Base-by-base conservation (phyloP, 2,888 invertebrate species). In the Portevinia maculata region DNA sequence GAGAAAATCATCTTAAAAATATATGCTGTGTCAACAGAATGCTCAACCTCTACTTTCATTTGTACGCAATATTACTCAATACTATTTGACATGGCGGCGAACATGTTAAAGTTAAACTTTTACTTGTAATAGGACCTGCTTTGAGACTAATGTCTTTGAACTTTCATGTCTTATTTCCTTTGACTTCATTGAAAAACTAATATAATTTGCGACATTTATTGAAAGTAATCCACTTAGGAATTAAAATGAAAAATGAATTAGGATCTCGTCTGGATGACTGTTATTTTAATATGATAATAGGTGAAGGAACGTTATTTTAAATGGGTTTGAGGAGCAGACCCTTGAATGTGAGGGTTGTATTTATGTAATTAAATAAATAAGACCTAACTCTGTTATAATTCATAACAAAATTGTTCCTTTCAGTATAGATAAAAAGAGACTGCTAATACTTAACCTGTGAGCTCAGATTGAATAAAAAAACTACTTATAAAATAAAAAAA, bases 161-260 rank as follows among this genome's bases (percentile, higher is more conserved):
- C 44, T 55, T 69, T 62, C 24, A 37, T 37, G 48, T 62, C 48
- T 62, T 48, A 62, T 62, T 62, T 62, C 21, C 39, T 34, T 65
- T 53, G 41, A 44, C 5, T 53, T 39, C 9, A 19, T 30, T 28
- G 28, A n/a, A 17, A 39, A 30, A 50, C 9, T 48, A 34, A 46
- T 53, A 34, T 17, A 30, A 46, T 30, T 37, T 41, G 32, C 21
- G 59, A 46, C 70, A 50, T 39, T 60, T 48, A 70, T 41, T 60
- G 70, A 70, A 52, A 59, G 50, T 50, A 52, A 70, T 70, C 19
- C 59, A 70, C 30, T 70, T 50, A 13, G 17, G 13, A 39, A 15
- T 46, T 21, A 21, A 62, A 21, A 48, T 30, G 44, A 4, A n/a
- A 21, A 34, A 30, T 21, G 1, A 30, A 62, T n/a, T 21, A 48